phyloP scores from a whole-genome alignment of 2,888 invertebrate genomes.

The Agrotis exclamationis region DNA sequence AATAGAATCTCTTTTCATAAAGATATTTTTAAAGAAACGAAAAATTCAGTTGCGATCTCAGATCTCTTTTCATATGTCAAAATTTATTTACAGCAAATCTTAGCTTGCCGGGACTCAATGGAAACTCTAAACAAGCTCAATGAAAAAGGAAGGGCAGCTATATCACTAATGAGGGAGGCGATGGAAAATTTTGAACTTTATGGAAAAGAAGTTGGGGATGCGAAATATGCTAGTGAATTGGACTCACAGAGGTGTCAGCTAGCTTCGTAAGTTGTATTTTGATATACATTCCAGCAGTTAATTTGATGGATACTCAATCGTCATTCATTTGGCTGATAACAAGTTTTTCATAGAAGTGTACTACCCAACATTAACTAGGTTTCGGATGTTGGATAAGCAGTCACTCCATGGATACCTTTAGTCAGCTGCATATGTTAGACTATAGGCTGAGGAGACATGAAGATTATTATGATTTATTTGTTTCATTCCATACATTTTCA shows the following conservation, averaged over 20 bases:
- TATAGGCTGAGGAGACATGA: no score
- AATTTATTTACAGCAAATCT: conserved; percentile 92
- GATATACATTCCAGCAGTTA: background rate
- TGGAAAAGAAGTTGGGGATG: conserved; percentile 92
- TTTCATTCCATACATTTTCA: no score
- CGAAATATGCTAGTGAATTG: conserved; percentile 92
- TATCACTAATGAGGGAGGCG: conserved; percentile 93
- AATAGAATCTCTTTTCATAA: background rate
- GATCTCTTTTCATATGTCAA: no score
- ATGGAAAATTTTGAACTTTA: conserved; percentile 93
- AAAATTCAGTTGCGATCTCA: no score
- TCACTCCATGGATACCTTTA: no score
- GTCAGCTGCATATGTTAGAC: no score
- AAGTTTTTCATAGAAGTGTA: no score
- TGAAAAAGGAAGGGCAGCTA: conserved; percentile 93
- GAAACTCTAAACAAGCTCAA: conserved; percentile 94
- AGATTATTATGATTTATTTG: no score
- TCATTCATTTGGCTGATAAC: no score
- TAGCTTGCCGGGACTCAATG: conserved; percentile 94
- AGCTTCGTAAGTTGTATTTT: conserved; percentile 87
- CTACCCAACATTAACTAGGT: no score
- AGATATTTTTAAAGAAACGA: no score
- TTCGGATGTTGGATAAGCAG: no score
- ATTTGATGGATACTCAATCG: background rate
- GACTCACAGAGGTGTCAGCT: conserved; percentile 93